phyloP scores from a whole-genome alignment of 2,888 invertebrate species.

The Luperina nickerlii region DNA sequence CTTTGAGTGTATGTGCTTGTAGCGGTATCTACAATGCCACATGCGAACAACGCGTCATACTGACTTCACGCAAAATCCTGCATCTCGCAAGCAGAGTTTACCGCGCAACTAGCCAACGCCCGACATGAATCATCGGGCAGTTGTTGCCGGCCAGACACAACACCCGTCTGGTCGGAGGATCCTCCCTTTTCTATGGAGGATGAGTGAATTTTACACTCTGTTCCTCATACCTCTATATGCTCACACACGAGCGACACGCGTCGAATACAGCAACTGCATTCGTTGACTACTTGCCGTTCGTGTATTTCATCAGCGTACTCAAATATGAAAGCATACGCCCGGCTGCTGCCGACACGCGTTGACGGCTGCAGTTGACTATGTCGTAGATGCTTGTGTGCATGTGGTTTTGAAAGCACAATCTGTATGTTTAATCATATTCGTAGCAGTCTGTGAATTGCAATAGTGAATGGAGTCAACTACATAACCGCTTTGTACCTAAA shows the following conservation, averaged over 20 bases:
- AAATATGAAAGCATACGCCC: neutral
- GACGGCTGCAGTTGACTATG: too few relatives aligned
- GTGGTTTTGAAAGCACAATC: neutral
- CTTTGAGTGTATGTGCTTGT: neutral
- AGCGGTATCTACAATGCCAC: too few relatives aligned
- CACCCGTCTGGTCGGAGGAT: too few relatives aligned
- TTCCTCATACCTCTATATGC: too few relatives aligned
- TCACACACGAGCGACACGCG: neutral
- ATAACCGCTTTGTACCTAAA: neutral
- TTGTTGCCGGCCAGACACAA: too few relatives aligned
- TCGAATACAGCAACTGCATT: neutral
- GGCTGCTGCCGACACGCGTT: neutral
- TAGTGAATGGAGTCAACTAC: neutral
- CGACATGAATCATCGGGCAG: too few relatives aligned
- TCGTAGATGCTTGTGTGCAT: neutral
- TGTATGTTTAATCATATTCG: neutral
- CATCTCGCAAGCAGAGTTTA: too few relatives aligned
- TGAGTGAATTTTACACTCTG: too few relatives aligned
- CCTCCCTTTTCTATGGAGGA: too few relatives aligned
- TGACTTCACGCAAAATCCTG: too few relatives aligned
- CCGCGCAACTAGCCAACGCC: too few relatives aligned
- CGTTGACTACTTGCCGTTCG: neutral
- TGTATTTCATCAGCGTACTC: neutral
- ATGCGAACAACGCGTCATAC: too few relatives aligned
- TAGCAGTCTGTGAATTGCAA: neutral